phyloP scores from a whole-genome alignment of 1,140 invertebrate species.

The Drosophila parabipectinata region DNA sequence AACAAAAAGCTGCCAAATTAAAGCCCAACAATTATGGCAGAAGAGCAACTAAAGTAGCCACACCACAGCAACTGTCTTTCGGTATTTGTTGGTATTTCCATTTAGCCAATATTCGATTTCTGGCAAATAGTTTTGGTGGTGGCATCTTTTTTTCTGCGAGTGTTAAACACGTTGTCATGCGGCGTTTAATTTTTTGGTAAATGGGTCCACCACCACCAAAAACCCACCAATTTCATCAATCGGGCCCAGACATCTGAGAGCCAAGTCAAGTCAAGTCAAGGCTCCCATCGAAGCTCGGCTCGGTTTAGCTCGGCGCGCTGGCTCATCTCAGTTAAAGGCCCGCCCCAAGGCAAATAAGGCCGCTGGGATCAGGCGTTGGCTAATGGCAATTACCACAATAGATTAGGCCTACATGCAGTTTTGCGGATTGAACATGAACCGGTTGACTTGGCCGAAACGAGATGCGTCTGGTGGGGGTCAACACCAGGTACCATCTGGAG shows the following conservation, averaged over 20 bases:
- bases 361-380: constrained; percentile 54
- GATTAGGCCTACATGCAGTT: constrained; percentile 66
- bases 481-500: constrained; percentile 49
- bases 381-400: constrained; percentile 49
- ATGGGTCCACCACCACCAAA: constrained; percentile 58
- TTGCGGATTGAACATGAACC: constrained; percentile 56
- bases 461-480: constrained; percentile 45
- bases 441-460: constrained; percentile 52
- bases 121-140: constrained; percentile 52
- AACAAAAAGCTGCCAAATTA: constrained; percentile 33
- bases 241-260: constrained; percentile 16
- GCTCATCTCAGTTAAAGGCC: background rate
- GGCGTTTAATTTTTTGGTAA: constrained; percentile 74
- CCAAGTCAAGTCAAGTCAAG: constrained; percentile 61
- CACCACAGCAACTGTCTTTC: constrained; percentile 3
- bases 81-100: constrained; percentile 54
- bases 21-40: constrained; percentile 45
- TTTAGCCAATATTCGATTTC: constrained; percentile 58
- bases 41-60: constrained; percentile 14
- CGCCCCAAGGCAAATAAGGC: constrained; percentile 60
- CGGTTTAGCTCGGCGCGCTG: background rate
- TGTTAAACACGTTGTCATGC: constrained; percentile 80
- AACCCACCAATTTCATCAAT: constrained; percentile 47
- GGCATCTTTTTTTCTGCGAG: constrained; percentile 22
- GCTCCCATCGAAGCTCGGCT: constrained; percentile 56